Evolutionary conservation across 1,140 invertebrate genomes (phyloP), one percentile per base, ranked within the genome.

Genomic region (Mycetomoellerius zeteki): DNA sequence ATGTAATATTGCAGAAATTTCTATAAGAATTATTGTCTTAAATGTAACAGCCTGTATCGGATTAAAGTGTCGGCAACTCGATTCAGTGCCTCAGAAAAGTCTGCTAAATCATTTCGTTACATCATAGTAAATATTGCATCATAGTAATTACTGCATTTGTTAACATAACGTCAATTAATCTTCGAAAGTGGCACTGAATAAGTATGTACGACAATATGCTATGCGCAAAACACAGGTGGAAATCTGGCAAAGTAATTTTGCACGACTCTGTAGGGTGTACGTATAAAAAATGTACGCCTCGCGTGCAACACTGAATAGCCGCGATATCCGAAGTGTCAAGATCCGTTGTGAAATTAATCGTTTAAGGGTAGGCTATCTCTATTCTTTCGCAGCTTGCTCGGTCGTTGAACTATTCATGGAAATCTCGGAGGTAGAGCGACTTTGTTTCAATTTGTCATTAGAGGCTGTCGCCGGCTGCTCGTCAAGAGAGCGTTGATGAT

Each of bases 351-450:
- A 37, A 84, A 89, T 60, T 69, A 75, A 65, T 87, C 24, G n/a
- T 58, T 21, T 65, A 30, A 86, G 60, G 54, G 16, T 30, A 33
- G 21, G 52, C 30, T 58, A 21, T 19, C 62, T 85, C 78, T 90
- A 90, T 72, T 85, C 86, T 37, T 75, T 87, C 33, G 77, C 24
- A n/a, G 24, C n/a, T 16, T 77, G 85, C 54, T 84, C 30, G 16
- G 58, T 67, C 37, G 43, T 50, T 21, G 76, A 72, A 16, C 30
- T 33, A 10, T 71, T 58, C 37, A 7, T 14, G 8, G 81, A n/a
- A 21, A 90, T 54, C 60, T 91, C 76, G 33, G 69, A 84, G 47
- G 69, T 90, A 27, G 88, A 73, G 72, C 75, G 71, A 50, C 72
- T 90, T 47, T 88, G 75, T 56, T 90, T 67, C 58, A 52, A 64